Percentiles rank a stretch among this genome's conserved stretches.
phyloP scores from a whole-genome alignment of 2,888 invertebrate species.

The Drosophila mayaguana region DNA sequence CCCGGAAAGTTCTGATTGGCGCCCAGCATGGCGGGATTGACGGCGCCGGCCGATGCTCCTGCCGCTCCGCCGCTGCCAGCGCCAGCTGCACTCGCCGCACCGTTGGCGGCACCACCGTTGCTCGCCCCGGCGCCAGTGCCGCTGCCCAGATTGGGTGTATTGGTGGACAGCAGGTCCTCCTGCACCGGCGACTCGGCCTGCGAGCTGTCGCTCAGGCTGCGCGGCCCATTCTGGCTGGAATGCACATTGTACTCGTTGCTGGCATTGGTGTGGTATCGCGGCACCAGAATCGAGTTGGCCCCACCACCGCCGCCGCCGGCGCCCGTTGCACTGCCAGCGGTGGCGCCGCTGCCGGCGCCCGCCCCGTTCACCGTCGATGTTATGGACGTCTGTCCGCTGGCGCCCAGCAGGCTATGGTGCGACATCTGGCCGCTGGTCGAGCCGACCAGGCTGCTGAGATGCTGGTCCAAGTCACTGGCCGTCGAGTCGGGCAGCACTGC shows the following conservation, averaged over 20 bases:
- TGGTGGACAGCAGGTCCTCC: slow-evolving; percentile 90
- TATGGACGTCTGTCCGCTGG: slow-evolving; percentile 85
- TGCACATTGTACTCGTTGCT: slow-evolving; percentile 88
- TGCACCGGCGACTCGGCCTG: slow-evolving; percentile 94
- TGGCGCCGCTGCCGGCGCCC: slow-evolving; percentile 64
- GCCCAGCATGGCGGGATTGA: slow-evolving; percentile 75
- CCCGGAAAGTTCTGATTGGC: slow-evolving; percentile 86
- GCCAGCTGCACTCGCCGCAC: slow-evolving; percentile 76
- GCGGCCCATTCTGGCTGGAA: slow-evolving; percentile 88
- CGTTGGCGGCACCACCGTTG: slow-evolving; percentile 72
- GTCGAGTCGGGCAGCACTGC: slow-evolving; percentile 92
- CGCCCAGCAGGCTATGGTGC: slow-evolving; percentile 85
- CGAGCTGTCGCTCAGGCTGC: slow-evolving; percentile 93
- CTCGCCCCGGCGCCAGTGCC: slow-evolving; percentile 85
- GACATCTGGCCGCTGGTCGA: slow-evolving; percentile 86
- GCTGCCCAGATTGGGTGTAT: slow-evolving; percentile 87
- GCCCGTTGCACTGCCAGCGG: slow-evolving; percentile 50
- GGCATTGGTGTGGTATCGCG: slow-evolving; percentile 87
- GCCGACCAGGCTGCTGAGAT: slow-evolving; percentile 88
- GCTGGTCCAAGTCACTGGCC: slow-evolving; percentile 90
- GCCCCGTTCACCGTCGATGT: slow-evolving; percentile 83
- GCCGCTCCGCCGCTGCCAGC: slow-evolving; percentile 59
- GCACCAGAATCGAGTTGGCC: slow-evolving; percentile 87
- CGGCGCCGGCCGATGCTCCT: slow-evolving; percentile 52
- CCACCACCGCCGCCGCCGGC: slow-evolving; percentile 63